Conservation (phyloP, 2,797 vertebrate genomes). For the Psittacula echo region DNA sequence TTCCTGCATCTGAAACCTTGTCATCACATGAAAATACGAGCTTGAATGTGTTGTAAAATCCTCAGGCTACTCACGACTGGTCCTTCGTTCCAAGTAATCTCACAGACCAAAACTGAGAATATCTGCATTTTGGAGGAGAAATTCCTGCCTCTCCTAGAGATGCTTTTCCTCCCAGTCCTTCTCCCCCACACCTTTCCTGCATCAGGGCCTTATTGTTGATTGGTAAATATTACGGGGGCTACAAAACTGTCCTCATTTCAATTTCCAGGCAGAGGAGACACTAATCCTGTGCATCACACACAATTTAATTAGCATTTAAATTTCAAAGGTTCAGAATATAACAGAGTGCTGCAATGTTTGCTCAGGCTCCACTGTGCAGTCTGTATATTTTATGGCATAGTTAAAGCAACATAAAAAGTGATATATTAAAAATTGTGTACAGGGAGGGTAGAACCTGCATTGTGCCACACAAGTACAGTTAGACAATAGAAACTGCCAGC, state of each 20-base stretch:
- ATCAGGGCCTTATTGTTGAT: neutral
- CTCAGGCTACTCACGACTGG: neutral
- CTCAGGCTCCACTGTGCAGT: neutral
- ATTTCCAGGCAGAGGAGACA: neutral
- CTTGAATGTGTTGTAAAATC: neutral
- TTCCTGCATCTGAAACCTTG: neutral
- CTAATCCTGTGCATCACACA: neutral
- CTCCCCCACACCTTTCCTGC: neutral
- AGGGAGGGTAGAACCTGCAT: neutral
- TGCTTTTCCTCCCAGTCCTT: rapidly evolving
- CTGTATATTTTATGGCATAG: neutral
- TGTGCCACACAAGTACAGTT: neutral
- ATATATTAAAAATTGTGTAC: neutral
- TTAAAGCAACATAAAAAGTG: neutral
- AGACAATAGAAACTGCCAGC: neutral
- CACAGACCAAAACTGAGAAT: neutral
- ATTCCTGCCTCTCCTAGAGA: neutral
- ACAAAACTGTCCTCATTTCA: neutral
- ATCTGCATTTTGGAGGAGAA: neutral
- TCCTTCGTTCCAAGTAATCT: neutral
- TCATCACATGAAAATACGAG: neutral
- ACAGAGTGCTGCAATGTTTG: neutral
- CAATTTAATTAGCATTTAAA: neutral
- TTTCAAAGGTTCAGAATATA: neutral
- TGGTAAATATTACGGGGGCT: neutral